Evolutionary conservation across 2,113 vertebrate genomes (phyloP).

Genomic region (Rhea pennata): DNA sequence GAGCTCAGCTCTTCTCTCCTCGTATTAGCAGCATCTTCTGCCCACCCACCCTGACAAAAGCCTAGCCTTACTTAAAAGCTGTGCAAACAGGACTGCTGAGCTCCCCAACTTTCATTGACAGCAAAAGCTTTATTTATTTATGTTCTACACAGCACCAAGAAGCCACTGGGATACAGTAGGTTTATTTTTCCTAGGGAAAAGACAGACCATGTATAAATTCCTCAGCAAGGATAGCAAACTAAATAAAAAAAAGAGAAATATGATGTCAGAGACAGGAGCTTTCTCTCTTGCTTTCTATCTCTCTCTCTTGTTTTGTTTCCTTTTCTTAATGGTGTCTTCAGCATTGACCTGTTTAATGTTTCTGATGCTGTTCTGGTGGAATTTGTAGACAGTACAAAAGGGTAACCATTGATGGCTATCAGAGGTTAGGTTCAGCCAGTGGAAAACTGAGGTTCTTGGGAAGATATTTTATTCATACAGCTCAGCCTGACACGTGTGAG

Average conservation of each 20-base stretch:
- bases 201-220: background rate
- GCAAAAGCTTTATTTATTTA: background rate
- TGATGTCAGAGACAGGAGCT: background rate
- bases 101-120: background rate
- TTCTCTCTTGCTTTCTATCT: background rate
- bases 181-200: background rate
- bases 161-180: background rate
- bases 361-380: background rate
- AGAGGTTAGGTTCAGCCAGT: background rate
- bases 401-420: background rate
- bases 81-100: background rate
- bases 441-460: background rate
- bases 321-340: background rate
- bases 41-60: background rate
- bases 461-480: background rate
- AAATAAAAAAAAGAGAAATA: background rate
- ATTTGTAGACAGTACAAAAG: fast-evolving
- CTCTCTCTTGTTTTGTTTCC: background rate
- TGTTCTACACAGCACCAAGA: background rate
- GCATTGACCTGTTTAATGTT: background rate
- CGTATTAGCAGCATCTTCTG: background rate
- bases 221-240: background rate
- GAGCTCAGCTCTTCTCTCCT: background rate
- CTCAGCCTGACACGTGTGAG: background rate
- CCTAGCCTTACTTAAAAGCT: background rate